phyloP scores from a whole-genome alignment of 2,888 invertebrate species.

The Scelioninae gen. 1 region DNA sequence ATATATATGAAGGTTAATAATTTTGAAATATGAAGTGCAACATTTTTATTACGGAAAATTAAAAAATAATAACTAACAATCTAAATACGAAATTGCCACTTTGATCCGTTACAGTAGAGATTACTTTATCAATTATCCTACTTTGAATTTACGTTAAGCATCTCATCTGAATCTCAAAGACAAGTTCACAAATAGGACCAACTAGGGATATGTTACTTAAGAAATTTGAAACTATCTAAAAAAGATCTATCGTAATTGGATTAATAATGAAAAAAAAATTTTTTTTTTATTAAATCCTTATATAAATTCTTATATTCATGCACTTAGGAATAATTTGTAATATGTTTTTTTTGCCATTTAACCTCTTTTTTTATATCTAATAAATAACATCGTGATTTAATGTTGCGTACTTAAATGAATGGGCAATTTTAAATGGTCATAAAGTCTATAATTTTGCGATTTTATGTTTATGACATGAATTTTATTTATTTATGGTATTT shows the following conservation, averaged over 20 bases:
- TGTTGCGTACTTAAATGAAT: too few relatives aligned
- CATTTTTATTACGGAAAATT: too few relatives aligned
- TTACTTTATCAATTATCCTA: conserved; percentile 51
- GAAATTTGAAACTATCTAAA: not conserved
- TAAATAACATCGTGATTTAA: too few relatives aligned
- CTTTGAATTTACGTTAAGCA: conserved; percentile 32
- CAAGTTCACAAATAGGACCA: conserved; percentile 21
- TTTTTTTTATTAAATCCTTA: too few relatives aligned
- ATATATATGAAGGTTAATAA: too few relatives aligned
- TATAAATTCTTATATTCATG: too few relatives aligned
- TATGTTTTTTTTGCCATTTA: not conserved
- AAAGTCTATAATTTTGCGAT: too few relatives aligned
- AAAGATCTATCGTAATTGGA: not conserved
- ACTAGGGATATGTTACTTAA: not conserved
- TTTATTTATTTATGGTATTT: too few relatives aligned
- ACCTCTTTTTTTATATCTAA: not conserved
- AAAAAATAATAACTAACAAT: not conserved
- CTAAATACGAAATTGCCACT: conserved; percentile 12
- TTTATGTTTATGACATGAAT: too few relatives aligned
- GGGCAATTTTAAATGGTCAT: too few relatives aligned
- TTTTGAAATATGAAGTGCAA: too few relatives aligned
- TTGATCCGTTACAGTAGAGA: conserved; percentile 24
- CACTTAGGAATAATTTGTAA: not conserved
- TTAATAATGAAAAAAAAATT: too few relatives aligned
- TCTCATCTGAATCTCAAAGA: conserved; percentile 52